These are phyloP conservation scores for Atethmia centrago DNA, from an alignment of 2,888 invertebrate species.

Conservation along the genomic window DNA sequence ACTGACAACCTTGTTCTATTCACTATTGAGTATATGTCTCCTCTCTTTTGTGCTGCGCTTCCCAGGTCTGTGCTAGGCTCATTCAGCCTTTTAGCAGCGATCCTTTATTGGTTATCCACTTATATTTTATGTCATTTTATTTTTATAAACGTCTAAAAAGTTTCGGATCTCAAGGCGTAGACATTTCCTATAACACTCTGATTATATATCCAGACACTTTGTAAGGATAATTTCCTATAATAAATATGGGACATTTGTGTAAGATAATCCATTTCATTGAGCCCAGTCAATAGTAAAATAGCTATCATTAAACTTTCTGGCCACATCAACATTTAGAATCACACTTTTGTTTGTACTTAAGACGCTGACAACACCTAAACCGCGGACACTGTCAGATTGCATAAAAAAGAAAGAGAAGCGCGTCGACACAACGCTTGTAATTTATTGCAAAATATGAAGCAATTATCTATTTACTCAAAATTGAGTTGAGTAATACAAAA, in stretches of 20 bases:
- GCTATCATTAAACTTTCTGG: constrained; percentile 5
- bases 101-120: not conserved
- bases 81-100: not conserved
- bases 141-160: not conserved
- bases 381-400: no score
- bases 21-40: not conserved
- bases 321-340: not conserved
- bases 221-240: constrained; percentile 19
- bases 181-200: not conserved
- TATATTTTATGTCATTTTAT: not conserved
- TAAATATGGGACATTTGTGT: constrained; percentile 8
- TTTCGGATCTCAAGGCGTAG: not conserved
- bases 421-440: no score
- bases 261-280: constrained; percentile 18
- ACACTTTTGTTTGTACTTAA: constrained; percentile 7
- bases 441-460: no score
- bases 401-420: no score
- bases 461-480: no score
- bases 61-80: not conserved
- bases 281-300: constrained; percentile 15
- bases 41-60: not conserved
- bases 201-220: constrained; percentile 10
- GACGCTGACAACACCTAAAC: no score
- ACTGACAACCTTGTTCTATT: not conserved
- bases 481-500: no score